These are phyloP conservation scores for Phymatocera aterrima DNA, from an alignment of 2,888 invertebrate species.

Conservation along the genomic window DNA sequence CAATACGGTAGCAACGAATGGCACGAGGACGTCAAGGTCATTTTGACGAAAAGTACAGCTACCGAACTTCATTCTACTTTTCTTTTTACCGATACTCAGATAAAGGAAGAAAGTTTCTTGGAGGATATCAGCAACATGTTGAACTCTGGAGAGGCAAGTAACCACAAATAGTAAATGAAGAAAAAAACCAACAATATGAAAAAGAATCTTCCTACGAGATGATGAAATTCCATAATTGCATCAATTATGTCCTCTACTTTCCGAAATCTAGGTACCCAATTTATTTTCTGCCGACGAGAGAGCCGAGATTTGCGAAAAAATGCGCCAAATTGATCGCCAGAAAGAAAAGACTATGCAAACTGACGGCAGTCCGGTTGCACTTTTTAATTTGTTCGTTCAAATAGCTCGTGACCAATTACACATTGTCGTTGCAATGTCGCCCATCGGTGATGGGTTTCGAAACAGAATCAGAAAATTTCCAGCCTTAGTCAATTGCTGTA, in stretches of 20 bases:
- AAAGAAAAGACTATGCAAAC: constrained; percentile 91
- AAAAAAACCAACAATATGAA: too few relatives aligned
- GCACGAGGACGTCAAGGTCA: constrained; percentile 93
- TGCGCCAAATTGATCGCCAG: constrained; percentile 93
- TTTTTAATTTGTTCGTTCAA: constrained; percentile 93
- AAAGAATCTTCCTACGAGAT: too few relatives aligned
- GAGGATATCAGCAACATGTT: constrained; percentile 95
- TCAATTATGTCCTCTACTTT: background rate
- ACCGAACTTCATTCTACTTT: constrained; percentile 93
- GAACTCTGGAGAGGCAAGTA: constrained; percentile 89
- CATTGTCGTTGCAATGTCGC: constrained; percentile 92
- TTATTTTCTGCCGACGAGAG: constrained; percentile 91
- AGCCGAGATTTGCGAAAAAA: constrained; percentile 93
- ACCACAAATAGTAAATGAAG: too few relatives aligned
- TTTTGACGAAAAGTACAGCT: constrained; percentile 87
- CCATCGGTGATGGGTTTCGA: constrained; percentile 90
- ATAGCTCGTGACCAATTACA: constrained; percentile 94
- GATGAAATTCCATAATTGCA: too few relatives aligned
- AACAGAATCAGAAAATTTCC: constrained; percentile 93
- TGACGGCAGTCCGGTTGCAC: constrained; percentile 92
- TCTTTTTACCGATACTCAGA: constrained; percentile 93
- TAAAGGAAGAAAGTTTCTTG: constrained; percentile 94
- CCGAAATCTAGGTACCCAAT: constrained; percentile 84
- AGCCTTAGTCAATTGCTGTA: constrained; percentile 95
- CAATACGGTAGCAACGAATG: constrained; percentile 90